These are phyloP conservation scores for Fistularia tabacaria DNA, from an alignment of 2,797 vertebrate genomes.

Conservation along the genomic window DNA sequence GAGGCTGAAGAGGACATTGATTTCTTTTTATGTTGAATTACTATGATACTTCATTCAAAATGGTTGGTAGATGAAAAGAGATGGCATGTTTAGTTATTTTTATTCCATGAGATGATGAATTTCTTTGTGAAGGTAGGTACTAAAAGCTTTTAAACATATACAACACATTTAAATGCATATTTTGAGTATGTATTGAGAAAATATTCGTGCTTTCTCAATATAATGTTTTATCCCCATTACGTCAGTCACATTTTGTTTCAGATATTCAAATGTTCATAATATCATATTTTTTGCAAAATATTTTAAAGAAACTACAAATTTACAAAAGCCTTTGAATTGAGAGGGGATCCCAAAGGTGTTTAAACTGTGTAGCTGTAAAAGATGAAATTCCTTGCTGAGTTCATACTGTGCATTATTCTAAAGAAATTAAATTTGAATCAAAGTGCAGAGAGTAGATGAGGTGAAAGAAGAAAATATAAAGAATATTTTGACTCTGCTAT, in stretches of 20 bases:
- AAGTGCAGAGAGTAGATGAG: constrained; percentile 4
- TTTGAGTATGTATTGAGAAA: background rate
- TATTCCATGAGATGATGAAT: too few relatives aligned
- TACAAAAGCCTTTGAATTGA: constrained; percentile 4
- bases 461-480: constrained; percentile 2
- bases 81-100: too few relatives aligned
- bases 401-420: constrained; percentile 5
- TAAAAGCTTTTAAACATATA: too few relatives aligned
- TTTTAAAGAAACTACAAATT: constrained; percentile 2
- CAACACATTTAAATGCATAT: too few relatives aligned
- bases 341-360: constrained; percentile 1
- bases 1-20: too few relatives aligned
- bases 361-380: constrained; percentile 1
- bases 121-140: too few relatives aligned
- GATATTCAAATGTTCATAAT: background rate
- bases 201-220: too few relatives aligned
- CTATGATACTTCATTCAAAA: too few relatives aligned
- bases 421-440: constrained; percentile 4
- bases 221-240: too few relatives aligned
- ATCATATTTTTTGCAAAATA: background rate
- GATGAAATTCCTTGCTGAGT: background rate
- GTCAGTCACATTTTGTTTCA: too few relatives aligned
- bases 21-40: too few relatives aligned
- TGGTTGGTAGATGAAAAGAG: too few relatives aligned
- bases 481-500: background rate